These are phyloP conservation scores for Heliconius hortense DNA, from an alignment of 2,888 invertebrate genomes.

Conservation along the genomic window DNA sequence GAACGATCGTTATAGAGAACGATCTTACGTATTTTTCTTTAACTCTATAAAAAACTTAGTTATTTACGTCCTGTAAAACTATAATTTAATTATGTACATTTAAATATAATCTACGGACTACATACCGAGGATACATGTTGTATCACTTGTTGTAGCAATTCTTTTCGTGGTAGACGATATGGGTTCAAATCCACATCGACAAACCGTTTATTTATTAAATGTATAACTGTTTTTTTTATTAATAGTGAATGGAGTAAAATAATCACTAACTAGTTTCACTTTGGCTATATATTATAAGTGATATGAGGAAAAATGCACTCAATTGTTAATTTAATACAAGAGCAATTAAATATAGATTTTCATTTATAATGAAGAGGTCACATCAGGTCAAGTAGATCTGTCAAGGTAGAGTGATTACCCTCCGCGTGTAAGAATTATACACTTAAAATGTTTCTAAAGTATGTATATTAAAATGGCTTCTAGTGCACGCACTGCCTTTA, in stretches of 20 bases:
- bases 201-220: background rate
- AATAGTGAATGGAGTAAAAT: background rate
- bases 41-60: background rate
- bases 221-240: background rate
- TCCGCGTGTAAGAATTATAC: conserved; percentile 33
- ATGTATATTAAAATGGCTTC: conserved; percentile 8
- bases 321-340: conserved; percentile 4
- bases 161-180: background rate
- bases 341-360: conserved; percentile 13
- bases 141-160: background rate
- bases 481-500: conserved; percentile 20
- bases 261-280: background rate
- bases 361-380: conserved; percentile 34
- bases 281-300: background rate
- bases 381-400: conserved; percentile 43
- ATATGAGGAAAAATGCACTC: background rate
- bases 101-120: background rate
- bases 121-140: background rate
- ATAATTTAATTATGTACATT: background rate
- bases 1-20: no score
- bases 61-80: conserved; percentile 1
- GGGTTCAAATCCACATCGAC: background rate
- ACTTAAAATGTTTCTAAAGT: conserved; percentile 23
- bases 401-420: conserved; percentile 44
- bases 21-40: conserved; percentile 7